Conservation (phyloP, 2,888 invertebrate species). For the Neoscelio sp. region DNA sequence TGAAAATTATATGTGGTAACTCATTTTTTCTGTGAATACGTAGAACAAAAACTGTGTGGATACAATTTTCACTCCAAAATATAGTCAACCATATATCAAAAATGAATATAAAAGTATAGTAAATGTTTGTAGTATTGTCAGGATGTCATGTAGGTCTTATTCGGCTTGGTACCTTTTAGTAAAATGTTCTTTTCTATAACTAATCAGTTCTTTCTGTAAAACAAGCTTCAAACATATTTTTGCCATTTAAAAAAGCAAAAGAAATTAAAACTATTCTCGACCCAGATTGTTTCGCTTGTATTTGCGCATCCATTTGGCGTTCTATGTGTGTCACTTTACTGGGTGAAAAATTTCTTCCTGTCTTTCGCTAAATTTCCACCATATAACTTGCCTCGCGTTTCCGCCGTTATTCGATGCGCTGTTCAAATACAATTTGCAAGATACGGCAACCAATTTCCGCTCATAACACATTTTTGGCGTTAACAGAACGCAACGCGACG, state of each 20-base stretch:
- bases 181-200: too few relatives aligned
- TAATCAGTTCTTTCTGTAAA: too few relatives aligned
- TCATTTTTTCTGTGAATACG: too few relatives aligned
- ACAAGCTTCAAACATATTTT: too few relatives aligned
- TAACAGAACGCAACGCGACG: slow-evolving; percentile 1
- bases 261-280: not conserved
- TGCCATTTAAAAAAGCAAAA: not conserved
- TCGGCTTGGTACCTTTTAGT: too few relatives aligned
- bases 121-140: too few relatives aligned
- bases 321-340: not conserved
- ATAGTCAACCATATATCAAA: too few relatives aligned
- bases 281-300: not conserved
- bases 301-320: not conserved
- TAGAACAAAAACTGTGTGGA: too few relatives aligned
- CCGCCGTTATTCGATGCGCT: slow-evolving; percentile 18
- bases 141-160: too few relatives aligned
- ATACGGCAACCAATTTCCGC: slow-evolving; percentile 27
- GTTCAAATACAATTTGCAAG: slow-evolving; percentile 37
- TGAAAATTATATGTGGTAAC: slow-evolving; percentile 38
- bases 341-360: slow-evolving; percentile 14
- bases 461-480: slow-evolving; percentile 28
- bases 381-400: slow-evolving; percentile 4
- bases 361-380: slow-evolving; percentile 2
- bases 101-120: too few relatives aligned
- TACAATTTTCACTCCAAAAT: too few relatives aligned